Base-by-base conservation (phyloP, 2,797 vertebrate genomes). In the Echiichthys vipera region DNA sequence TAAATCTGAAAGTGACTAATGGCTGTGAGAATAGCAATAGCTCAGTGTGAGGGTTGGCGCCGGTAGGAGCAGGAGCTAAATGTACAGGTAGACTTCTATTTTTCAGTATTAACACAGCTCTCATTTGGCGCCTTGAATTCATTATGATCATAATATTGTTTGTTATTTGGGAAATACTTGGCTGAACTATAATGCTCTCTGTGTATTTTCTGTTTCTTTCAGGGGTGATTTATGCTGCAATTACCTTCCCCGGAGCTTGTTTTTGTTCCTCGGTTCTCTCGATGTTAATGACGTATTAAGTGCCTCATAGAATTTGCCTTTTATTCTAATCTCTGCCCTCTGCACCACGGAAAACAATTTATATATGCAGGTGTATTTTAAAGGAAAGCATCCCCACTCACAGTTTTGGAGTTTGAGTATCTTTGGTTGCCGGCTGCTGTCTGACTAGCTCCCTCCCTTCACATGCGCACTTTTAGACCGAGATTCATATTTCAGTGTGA, bases 1-100 rank as follows among this genome's bases (percentile, higher is more conserved):
- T 43, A 70, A 86, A 81, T 77, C 54, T 83, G 81, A 71, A 75
- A 51, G 79, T 71, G 81, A 84, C 56, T 77, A 80, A 87, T 83
- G 69, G 56, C 45, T 56, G 68, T 30, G 49, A 73, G 73, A 79
- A 64, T 61, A 54, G 55, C 46, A 65, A 34, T 36, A 58, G 24
- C 43, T 83, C 64, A 51, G 72, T 67, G 85, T 64, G 30, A 32
- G 47, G 70, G 37, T 54, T 34, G 29, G n/a, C 50, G 34, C 49
- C 68, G 17, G 27, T 13, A 24, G 25, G 71, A 12, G 56, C 0
- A 32, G 18, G 57, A 71, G 29, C 62, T 14, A 58, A 66, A 57
- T 46, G 47, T n/a, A n/a, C n/a, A n/a, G n/a, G n/a, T 20, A 34
- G 27, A 74, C 25, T 29, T 46, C 27, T 58, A 24, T 37, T 30